These are phyloP conservation scores for Steinernema scapterisci DNA, from an alignment of 2,888 invertebrate species.

Conservation along the genomic window DNA sequence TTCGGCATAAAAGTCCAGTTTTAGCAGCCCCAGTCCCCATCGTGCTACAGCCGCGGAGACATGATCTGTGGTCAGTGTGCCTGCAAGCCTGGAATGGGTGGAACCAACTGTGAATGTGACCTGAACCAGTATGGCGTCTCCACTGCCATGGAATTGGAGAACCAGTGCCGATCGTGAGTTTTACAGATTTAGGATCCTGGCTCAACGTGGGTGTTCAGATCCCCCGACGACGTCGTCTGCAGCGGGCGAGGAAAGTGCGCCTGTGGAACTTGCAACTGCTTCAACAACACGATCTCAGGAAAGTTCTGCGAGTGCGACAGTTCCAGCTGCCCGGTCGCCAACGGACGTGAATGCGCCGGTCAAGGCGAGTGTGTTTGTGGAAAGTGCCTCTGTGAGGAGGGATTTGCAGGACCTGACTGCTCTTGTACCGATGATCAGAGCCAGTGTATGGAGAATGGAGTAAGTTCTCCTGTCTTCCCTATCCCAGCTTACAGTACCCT, in stretches of 20 bases:
- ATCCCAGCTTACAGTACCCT: not conserved
- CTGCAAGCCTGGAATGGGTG: slow-evolving; percentile 51
- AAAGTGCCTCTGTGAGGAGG: slow-evolving; percentile 58
- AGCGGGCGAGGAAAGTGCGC: slow-evolving; percentile 54
- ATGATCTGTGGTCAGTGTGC: slow-evolving; percentile 58
- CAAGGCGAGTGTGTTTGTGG: slow-evolving; percentile 63
- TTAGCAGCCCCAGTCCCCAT: slow-evolving; percentile 57
- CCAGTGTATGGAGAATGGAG: slow-evolving; percentile 58
- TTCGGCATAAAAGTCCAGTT: slow-evolving; percentile 33
- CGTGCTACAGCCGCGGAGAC: slow-evolving; percentile 56
- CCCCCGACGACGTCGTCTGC: slow-evolving; percentile 48
- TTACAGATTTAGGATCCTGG: no score
- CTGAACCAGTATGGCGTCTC: slow-evolving; percentile 52
- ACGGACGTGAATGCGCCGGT: slow-evolving; percentile 57
- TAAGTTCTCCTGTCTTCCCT: slow-evolving; percentile 38
- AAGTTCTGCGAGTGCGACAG: slow-evolving; percentile 65
- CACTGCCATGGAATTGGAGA: slow-evolving; percentile 48
- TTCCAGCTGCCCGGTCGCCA: slow-evolving; percentile 51
- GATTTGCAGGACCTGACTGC: slow-evolving; percentile 60
- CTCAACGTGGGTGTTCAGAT: slow-evolving; percentile 35
- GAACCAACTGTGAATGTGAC: slow-evolving; percentile 67
- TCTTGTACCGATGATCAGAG: slow-evolving; percentile 51
- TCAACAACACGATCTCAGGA: slow-evolving; percentile 48
- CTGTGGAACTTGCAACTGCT: slow-evolving; percentile 62
- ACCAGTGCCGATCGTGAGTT: slow-evolving; percentile 53